Conservation (phyloP, 2,888 invertebrate genomes). For the Crioceris asparagi region DNA sequence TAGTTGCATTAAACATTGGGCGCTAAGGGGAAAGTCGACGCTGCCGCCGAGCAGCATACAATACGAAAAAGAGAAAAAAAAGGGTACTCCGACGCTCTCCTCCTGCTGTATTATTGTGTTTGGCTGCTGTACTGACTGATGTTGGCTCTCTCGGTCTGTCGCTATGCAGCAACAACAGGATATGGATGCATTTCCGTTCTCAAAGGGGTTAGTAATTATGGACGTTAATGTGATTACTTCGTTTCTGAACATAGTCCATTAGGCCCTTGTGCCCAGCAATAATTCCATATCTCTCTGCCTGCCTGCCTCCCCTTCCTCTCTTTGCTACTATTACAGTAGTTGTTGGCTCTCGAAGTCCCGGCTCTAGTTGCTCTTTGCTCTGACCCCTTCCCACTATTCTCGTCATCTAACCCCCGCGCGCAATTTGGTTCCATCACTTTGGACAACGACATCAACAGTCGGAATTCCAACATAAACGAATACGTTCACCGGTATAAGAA, state of each 20-base stretch:
- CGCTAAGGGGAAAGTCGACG: slow-evolving; percentile 27
- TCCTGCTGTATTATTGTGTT: not conserved
- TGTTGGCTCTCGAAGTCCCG: too few species aligned
- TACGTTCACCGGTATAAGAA: too few species aligned
- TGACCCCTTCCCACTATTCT: too few species aligned
- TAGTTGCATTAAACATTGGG: slow-evolving; percentile 38
- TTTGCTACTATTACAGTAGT: too few species aligned
- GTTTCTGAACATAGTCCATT: slow-evolving; percentile 41
- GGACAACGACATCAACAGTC: too few species aligned
- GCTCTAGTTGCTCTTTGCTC: too few species aligned
- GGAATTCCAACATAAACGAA: too few species aligned
- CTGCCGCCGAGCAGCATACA: slow-evolving; percentile 9
- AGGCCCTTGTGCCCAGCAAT: slow-evolving; percentile 37
- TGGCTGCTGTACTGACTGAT: slow-evolving; percentile 18
- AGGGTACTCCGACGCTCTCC: slow-evolving; percentile 7
- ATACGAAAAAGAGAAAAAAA: slow-evolving; percentile 10
- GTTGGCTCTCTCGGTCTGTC: too few species aligned
- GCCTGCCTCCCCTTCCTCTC: too few species aligned
- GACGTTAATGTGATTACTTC: slow-evolving; percentile 54
- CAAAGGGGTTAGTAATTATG: slow-evolving; percentile 53
- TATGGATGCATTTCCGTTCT: slow-evolving; percentile 61
- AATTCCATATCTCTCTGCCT: slow-evolving; percentile 38
- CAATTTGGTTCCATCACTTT: too few species aligned
- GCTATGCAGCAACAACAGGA: slow-evolving; percentile 47
- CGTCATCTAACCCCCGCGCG: too few species aligned